Percentiles rank a stretch among this genome's conserved stretches.
Evolutionary conservation across 2,113 vertebrate genomes (phyloP).

Genomic region (Cinclus mexicanus): DNA sequence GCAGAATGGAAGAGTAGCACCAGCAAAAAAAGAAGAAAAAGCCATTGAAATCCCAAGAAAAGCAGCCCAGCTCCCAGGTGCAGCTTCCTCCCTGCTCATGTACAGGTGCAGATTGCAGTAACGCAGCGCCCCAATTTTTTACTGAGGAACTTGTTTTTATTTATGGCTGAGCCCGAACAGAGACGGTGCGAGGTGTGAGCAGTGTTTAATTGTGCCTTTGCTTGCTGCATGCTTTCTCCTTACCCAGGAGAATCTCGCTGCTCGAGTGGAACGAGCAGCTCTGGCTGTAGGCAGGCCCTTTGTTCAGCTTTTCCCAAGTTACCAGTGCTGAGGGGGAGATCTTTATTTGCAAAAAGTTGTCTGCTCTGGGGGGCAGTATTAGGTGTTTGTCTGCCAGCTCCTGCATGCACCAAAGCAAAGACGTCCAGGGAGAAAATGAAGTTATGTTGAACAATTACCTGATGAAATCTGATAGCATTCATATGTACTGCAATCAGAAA

Average conservation of each 20-base stretch:
- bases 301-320: not conserved
- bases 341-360: not conserved
- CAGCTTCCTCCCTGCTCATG: not conserved
- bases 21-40: not conserved
- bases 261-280: not conserved
- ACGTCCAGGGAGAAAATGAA: not conserved
- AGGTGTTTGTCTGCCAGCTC: not conserved
- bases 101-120: not conserved
- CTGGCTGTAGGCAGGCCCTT: not conserved
- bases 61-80: not conserved
- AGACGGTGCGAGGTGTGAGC: fast-evolving
- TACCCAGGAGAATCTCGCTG: fast-evolving
- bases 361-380: not conserved
- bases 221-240: not conserved
- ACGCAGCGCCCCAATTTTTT: not conserved
- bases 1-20: not conserved
- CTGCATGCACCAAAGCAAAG: not conserved
- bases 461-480: not conserved
- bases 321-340: not conserved
- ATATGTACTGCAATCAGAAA: not conserved
- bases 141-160: not conserved
- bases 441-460: not conserved
- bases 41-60: not conserved
- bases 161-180: fast-evolving
- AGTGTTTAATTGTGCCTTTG: not conserved